A percentile compares a stretch with the other conserved stretches of the same genome.
Evolutionary conservation across 64 coral and sea anemone species (phyloP).

Genomic region (Hydrozoanthus tunicans): DNA sequence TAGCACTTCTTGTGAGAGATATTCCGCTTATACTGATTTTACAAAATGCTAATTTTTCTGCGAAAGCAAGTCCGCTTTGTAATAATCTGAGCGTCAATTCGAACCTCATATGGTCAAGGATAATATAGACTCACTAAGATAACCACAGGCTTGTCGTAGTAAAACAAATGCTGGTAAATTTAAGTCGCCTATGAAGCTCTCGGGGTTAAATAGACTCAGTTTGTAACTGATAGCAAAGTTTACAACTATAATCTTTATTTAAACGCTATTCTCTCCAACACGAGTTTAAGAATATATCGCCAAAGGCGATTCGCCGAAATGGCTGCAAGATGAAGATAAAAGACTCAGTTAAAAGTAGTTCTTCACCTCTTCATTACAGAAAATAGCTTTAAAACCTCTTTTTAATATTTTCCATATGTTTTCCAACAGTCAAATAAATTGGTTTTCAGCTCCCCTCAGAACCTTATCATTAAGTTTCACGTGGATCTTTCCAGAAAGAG

Average conservation of each 20-base stretch:
- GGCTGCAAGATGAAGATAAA: conserved; percentile 18
- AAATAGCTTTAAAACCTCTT: background rate
- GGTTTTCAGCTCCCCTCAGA: background rate
- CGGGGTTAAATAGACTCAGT: background rate
- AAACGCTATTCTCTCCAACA: background rate
- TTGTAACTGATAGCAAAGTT: background rate
- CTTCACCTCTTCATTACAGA: background rate
- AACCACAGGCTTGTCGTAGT: too few relatives aligned
- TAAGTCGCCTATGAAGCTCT: too few relatives aligned
- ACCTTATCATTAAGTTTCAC: conserved; percentile 14
- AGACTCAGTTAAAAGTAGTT: background rate
- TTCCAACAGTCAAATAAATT: background rate
- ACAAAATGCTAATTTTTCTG: too few relatives aligned
- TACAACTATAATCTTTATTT: too few relatives aligned
- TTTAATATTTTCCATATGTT: background rate
- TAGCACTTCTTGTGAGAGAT: too few relatives aligned
- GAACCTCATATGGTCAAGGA: too few relatives aligned
- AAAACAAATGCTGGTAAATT: too few relatives aligned
- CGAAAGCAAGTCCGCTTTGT: too few relatives aligned
- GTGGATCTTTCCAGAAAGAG: conserved; percentile 20
- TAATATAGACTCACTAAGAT: too few relatives aligned
- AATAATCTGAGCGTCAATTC: too few relatives aligned
- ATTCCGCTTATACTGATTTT: too few relatives aligned
- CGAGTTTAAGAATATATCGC: background rate
- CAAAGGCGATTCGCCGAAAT: conserved; percentile 5